Conservation (phyloP, 2,888 invertebrate genomes). For the Andrena bucephala region DNA sequence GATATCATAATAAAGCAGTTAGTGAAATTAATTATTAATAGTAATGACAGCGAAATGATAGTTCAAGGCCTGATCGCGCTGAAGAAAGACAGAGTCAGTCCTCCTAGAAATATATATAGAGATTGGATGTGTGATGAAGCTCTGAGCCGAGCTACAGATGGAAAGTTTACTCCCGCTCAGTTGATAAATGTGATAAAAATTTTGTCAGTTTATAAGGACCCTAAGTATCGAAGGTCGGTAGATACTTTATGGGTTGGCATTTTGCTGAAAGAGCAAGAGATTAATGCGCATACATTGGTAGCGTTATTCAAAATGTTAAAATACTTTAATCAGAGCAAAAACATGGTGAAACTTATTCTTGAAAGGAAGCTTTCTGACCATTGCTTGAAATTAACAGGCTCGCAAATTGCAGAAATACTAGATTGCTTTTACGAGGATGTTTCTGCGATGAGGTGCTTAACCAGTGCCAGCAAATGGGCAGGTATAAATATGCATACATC, state of each 20-base stretch:
- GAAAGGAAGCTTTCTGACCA: conserved; percentile 87
- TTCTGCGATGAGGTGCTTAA: conserved; percentile 77
- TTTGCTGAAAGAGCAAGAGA: conserved; percentile 85
- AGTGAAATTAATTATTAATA: conserved; percentile 85
- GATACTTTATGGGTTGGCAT: conserved; percentile 90
- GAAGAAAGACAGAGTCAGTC: conserved; percentile 79
- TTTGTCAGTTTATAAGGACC: conserved; percentile 86
- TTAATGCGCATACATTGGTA: conserved; percentile 87
- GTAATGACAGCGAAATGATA: conserved; percentile 82
- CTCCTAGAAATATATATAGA: conserved; percentile 78
- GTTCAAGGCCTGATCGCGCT: conserved; percentile 84
- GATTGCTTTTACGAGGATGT: conserved; percentile 83
- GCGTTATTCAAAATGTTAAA: conserved; percentile 87
- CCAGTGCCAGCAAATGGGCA: conserved; percentile 87
- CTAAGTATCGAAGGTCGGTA: conserved; percentile 86
- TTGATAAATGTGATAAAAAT: conserved; percentile 87
- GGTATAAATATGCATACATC: conserved; percentile 87
- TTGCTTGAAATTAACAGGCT: conserved; percentile 87
- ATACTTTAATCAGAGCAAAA: conserved; percentile 87
- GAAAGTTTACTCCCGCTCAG: conserved; percentile 87
- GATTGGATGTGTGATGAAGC: conserved; percentile 88
- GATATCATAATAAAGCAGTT: conserved; percentile 84
- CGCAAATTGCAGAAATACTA: conserved; percentile 86
- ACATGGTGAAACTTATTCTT: conserved; percentile 87
- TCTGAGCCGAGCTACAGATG: conserved; percentile 87